A percentile compares a stretch with the other conserved stretches of the same genome.
Evolutionary conservation across 2,888 invertebrate species (phyloP).

Genomic region (Heliconius erato): DNA sequence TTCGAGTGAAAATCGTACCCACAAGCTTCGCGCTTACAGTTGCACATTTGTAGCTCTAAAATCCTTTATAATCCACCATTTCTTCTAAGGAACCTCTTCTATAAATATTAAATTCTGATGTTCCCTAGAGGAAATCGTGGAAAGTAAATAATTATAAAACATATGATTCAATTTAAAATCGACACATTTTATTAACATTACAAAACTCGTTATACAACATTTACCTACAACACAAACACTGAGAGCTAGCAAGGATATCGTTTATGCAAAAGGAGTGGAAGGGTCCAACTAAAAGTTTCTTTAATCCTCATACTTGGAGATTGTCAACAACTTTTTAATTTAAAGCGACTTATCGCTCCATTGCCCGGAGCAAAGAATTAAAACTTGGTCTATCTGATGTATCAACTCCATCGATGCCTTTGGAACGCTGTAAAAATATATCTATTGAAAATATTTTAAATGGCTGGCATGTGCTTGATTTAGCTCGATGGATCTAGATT

Average conservation of each 20-base stretch:
- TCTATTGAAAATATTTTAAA: neutral
- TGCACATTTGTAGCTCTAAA: no score
- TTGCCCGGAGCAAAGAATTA: constrained; percentile 72
- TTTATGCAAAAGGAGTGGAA: constrained; percentile 39
- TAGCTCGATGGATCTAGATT: neutral
- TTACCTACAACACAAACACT: constrained; percentile 13
- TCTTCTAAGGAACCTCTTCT: no score
- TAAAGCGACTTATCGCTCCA: constrained; percentile 78
- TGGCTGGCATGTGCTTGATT: neutral
- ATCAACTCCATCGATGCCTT: constrained; percentile 53
- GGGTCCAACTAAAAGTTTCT: constrained; percentile 57
- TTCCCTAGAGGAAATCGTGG: neutral
- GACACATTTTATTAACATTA: neutral
- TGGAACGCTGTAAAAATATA: neutral
- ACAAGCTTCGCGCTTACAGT: no score
- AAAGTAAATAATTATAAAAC: neutral
- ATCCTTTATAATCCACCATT: no score
- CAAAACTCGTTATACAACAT: constrained; percentile 16
- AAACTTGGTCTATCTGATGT: constrained; percentile 67
- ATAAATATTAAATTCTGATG: no score
- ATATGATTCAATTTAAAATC: neutral
- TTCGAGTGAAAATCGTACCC: no score
- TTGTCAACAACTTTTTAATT: constrained; percentile 74
- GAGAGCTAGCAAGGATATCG: constrained; percentile 29
- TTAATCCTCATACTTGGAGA: constrained; percentile 65